Evolutionary conservation across 2,888 invertebrate genomes (phyloP).

Genomic region (Oscheius sp.): DNA sequence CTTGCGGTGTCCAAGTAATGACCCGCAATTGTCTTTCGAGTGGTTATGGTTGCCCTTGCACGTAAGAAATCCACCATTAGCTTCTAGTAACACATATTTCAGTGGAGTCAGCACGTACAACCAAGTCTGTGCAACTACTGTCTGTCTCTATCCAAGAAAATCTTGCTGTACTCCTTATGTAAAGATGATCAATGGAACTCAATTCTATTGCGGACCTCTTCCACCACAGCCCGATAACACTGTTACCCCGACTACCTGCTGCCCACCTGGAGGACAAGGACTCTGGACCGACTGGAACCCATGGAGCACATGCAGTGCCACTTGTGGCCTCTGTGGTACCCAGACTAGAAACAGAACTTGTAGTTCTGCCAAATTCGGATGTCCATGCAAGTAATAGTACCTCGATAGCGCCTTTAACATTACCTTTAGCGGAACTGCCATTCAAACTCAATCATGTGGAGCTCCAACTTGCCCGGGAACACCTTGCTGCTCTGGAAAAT

Average conservation of each 20-base stretch:
- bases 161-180: constrained; percentile 43
- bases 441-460: constrained; percentile 37
- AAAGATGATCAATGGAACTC: neutral
- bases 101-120: constrained; percentile 35
- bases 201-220: constrained; percentile 43
- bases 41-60: constrained; percentile 53
- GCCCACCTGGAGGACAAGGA: constrained; percentile 48
- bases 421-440: constrained; percentile 29
- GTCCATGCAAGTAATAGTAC: constrained; percentile 46
- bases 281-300: constrained; percentile 46
- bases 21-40: constrained; percentile 48
- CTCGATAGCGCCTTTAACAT: neutral
- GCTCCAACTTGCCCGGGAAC: constrained; percentile 29
- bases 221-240: constrained; percentile 31
- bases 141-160: constrained; percentile 47
- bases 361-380: constrained; percentile 48
- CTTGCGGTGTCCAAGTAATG: constrained; percentile 41
- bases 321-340: constrained; percentile 49
- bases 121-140: constrained; percentile 28
- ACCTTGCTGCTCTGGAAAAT: constrained; percentile 36
- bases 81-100: constrained; percentile 1
- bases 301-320: constrained; percentile 43
- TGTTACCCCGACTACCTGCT: constrained; percentile 43
- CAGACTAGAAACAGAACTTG: constrained; percentile 45
- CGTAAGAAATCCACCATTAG: constrained; percentile 29